Base-by-base conservation (phyloP, 1,140 invertebrate species). In the Maniola jurtina region DNA sequence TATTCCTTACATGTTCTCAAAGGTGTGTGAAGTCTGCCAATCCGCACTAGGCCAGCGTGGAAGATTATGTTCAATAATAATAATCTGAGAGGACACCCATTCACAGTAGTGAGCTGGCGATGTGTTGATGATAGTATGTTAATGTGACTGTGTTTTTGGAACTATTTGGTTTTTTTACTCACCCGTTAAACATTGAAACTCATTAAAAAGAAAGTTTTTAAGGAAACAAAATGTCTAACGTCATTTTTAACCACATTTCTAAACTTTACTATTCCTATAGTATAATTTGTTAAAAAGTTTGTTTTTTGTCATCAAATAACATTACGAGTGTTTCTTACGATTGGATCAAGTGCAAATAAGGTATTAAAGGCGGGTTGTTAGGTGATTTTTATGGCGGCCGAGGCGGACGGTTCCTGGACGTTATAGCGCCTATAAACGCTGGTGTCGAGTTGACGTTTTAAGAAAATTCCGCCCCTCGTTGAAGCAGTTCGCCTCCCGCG, bases 341-440 rank as follows among this genome's bases (percentile, higher is more conserved):
- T 55, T 56, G 33, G 6, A 48, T 58, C 60, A 63, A 68, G 58
- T 54, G 60, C 35, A 68, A 71, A 71, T 62, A 71, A 54, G 56
- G 64, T 40, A 62, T 58, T 61, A 64, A 66, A 45, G 54, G 36
- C 34, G 35, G 42, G 35, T 65, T 73, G 73, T 80, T 72, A 79
- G 77, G 79, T 83, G 79, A 82, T 87, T 89, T 85, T 88, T 90
- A 90, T 80, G 74, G 73, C 77, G 73, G 70, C 70, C 70, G 66
- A 82, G 64, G 71, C 76, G 79, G 75, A 75, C 77, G 80, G 76
- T 81, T 81, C 74, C 70, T 81, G 80, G 68, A 77, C 73, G 84
- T 88, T 88, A 88, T 84, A 75, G 81, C 82, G 69, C 64, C 78
- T 83, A 87, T 88, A 89, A 89, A 88, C 78, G 67, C 73, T 80